Conservation (phyloP, 2,888 invertebrate genomes). For the Hirtodrosophila histrioides region DNA sequence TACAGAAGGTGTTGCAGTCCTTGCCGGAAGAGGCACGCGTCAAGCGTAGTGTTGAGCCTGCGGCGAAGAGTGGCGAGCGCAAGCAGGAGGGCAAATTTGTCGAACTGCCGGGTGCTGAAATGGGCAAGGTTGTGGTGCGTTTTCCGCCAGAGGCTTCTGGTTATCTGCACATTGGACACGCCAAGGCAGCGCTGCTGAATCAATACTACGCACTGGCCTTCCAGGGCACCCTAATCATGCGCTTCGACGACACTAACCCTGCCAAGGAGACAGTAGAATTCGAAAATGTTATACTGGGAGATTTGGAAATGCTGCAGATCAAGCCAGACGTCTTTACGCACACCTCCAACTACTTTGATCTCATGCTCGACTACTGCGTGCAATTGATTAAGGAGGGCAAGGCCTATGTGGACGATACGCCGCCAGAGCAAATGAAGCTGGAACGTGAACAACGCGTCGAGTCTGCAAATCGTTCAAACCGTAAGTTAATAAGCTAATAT, state of each 20-base stretch:
- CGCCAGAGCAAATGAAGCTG: conserved; percentile 96
- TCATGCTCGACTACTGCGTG: conserved; percentile 94
- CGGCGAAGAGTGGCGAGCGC: conserved; percentile 84
- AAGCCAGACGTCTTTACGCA: conserved; percentile 96
- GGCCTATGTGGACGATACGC: conserved; percentile 98
- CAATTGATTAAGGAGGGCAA: conserved; percentile 93
- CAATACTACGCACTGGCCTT: conserved; percentile 98
- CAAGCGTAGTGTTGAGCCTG: conserved; percentile 60
- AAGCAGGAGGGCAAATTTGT: conserved; percentile 98
- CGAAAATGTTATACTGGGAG: conserved; percentile 98
- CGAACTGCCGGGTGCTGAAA: conserved; percentile 97
- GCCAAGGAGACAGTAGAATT: conserved; percentile 99
- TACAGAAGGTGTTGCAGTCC: conserved; percentile 86
- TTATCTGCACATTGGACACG: conserved; percentile 98
- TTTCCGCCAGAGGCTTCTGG: conserved; percentile 99
- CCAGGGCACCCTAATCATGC: conserved; percentile 97
- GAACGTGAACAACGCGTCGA: conserved; percentile 95
- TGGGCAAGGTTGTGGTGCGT: conserved; percentile 98
- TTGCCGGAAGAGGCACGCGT: conserved; percentile 86
- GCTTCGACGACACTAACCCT: conserved; percentile 99
- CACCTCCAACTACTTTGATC: conserved; percentile 98
- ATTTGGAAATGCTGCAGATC: conserved; percentile 95
- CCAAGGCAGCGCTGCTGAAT: conserved; percentile 98
- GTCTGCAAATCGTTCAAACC: conserved; percentile 92
- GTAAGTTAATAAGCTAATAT: conserved; percentile 86